A percentile compares a stretch with the other conserved stretches of the same genome.
These are phyloP conservation scores for Mionectes macconnelli DNA, from an alignment of 2,113 vertebrate species.

Conservation along the genomic window DNA sequence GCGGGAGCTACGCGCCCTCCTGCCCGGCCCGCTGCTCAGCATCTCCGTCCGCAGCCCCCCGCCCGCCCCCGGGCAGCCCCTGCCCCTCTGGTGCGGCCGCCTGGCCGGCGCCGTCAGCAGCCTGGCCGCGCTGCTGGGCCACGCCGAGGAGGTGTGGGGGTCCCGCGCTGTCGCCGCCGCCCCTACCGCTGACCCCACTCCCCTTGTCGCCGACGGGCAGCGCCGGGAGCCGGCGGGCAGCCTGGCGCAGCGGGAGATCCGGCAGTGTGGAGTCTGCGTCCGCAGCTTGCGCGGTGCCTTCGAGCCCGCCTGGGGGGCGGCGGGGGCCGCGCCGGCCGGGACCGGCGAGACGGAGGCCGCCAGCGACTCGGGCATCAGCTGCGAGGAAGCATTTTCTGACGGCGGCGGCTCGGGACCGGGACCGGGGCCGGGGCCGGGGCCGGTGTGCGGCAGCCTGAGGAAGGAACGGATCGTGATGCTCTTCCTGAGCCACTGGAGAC, in stretches of 20 bases:
- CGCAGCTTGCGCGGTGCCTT: conserved; percentile 85
- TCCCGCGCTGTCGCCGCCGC: neutral
- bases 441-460: conserved; percentile 79
- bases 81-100: conserved; percentile 87
- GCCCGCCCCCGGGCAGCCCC: conserved; percentile 69
- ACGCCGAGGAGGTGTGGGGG: conserved; percentile 54
- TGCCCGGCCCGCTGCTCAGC: conserved; percentile 88
- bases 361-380: conserved; percentile 78
- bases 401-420: neutral
- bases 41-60: conserved; percentile 85
- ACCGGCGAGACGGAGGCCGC: conserved; percentile 43
- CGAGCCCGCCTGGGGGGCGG: conserved; percentile 62
- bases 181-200: accelerated
- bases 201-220: neutral
- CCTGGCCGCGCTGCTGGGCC: conserved; percentile 85
- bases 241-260: conserved; percentile 84
- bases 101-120: conserved; percentile 86
- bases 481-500: conserved; percentile 94
- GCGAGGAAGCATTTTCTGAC: conserved; percentile 70
- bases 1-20: conserved; percentile 83
- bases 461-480: conserved; percentile 90
- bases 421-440: conserved; percentile 18
- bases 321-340: neutral
- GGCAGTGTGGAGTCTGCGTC: conserved; percentile 89
- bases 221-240: conserved; percentile 54